phyloP scores from a whole-genome alignment of 2,113 vertebrate genomes.

The Sitta europaea region DNA sequence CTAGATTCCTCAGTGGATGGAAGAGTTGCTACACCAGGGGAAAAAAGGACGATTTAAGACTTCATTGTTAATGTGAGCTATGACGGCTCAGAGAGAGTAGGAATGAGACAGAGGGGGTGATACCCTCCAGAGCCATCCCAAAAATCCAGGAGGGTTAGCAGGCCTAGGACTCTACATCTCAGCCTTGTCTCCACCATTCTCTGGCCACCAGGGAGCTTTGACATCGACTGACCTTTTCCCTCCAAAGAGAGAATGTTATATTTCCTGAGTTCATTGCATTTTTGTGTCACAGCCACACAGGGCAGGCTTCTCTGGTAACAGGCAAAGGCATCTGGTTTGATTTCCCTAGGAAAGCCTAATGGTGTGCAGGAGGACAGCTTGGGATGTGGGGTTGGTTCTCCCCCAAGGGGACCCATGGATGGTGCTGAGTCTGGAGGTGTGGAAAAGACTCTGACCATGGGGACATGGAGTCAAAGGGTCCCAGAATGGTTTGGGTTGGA shows the following conservation, averaged over 20 bases:
- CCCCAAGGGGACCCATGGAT: neutral
- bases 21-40: neutral
- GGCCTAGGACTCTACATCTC: neutral
- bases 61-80: neutral
- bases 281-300: neutral
- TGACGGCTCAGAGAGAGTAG: neutral
- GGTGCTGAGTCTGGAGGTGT: neutral
- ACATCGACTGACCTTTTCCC: neutral
- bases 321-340: neutral
- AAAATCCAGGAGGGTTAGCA: neutral
- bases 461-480: neutral
- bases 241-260: neutral
- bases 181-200: neutral
- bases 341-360: neutral
- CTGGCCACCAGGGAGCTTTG: neutral
- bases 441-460: accelerated
- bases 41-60: neutral
- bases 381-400: neutral
- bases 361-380: neutral
- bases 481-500: neutral
- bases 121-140: neutral
- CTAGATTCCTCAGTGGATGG: neutral
- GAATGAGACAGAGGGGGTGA: neutral
- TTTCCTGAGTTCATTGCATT: neutral
- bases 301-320: neutral